A percentile compares a stretch with the other conserved stretches of the same genome.
phyloP scores from a whole-genome alignment of 2,797 vertebrate species.

The Balearica regulorum region DNA sequence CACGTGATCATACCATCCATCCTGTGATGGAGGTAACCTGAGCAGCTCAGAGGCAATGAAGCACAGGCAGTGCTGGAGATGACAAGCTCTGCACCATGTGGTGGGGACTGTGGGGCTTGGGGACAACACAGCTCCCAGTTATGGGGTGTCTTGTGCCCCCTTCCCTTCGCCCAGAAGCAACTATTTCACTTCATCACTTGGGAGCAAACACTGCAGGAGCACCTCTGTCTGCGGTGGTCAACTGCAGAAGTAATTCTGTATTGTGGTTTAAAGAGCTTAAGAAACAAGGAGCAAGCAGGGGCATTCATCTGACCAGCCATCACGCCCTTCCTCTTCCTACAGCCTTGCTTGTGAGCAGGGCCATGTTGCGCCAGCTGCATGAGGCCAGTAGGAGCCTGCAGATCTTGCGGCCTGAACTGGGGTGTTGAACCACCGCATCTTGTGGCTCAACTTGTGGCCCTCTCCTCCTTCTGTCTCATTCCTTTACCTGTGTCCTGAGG shows the following conservation, averaged over 20 bases:
- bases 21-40: not conserved
- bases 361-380: not conserved
- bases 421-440: not conserved
- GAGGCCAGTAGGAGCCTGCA: not conserved
- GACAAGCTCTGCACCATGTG: rapidly evolving
- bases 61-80: not conserved
- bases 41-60: not conserved
- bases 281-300: not conserved
- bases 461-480: not conserved
- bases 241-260: not conserved
- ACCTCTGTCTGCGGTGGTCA: not conserved
- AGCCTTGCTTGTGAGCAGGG: not conserved
- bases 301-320: not conserved
- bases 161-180: not conserved
- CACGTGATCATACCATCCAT: not conserved
- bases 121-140: rapidly evolving
- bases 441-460: not conserved
- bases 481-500: not conserved
- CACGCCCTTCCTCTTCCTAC: not conserved
- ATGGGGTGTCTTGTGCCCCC: not conserved
- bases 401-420: not conserved
- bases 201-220: not conserved
- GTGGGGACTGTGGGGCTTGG: not conserved
- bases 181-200: not conserved
- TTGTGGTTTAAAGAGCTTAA: not conserved